Percentiles rank a stretch among this genome's conserved stretches.
Evolutionary conservation across 2,113 vertebrate species (phyloP).

Genomic region (Malurus alboscapulatus): DNA sequence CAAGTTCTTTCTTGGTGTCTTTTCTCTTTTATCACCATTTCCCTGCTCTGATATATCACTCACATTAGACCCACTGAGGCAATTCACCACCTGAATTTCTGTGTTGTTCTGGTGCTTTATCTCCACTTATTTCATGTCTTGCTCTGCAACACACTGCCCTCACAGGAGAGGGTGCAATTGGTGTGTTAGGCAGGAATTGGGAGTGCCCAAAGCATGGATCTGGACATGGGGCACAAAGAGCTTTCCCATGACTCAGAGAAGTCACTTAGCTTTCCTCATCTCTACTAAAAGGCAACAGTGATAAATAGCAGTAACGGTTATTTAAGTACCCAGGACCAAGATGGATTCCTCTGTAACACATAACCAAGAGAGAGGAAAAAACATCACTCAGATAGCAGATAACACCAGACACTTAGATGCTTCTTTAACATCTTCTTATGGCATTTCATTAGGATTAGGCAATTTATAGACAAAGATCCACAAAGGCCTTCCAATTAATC

Average conservation of each 20-base stretch:
- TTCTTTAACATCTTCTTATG: neutral
- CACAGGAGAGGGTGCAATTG: neutral
- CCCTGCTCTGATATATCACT: neutral
- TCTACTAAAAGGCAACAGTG: neutral
- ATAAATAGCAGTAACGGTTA: neutral
- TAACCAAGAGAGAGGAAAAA: neutral
- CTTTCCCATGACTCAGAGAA: neutral
- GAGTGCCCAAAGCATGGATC: neutral
- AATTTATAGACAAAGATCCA: neutral
- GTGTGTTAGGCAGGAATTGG: neutral
- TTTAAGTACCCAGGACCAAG: neutral
- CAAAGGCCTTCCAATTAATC: neutral
- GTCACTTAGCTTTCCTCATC: neutral
- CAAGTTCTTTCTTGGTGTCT: neutral
- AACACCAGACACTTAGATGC: neutral
- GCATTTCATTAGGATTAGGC: neutral
- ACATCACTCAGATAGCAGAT: neutral
- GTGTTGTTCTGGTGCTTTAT: neutral
- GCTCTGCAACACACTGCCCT: neutral
- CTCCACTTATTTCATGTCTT: neutral
- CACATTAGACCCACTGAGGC: neutral
- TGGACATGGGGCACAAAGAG: neutral
- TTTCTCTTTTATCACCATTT: neutral
- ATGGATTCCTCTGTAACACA: accelerated
- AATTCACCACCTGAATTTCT: neutral